A percentile compares a stretch with the other conserved stretches of the same genome.
Conservation (phyloP, 2,888 invertebrate genomes). For the Epirrita christyi region DNA sequence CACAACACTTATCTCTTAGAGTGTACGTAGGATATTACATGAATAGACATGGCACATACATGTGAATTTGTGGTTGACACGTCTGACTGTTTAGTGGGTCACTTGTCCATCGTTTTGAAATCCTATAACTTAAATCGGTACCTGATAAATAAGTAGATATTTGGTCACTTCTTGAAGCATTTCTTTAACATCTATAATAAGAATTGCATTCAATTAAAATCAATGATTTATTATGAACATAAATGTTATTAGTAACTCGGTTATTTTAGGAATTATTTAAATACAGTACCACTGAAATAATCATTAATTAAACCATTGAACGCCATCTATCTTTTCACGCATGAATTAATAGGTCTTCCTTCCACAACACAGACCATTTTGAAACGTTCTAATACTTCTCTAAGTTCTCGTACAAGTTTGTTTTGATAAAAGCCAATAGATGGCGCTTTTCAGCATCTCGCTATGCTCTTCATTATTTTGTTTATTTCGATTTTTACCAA, state of each 20-base stretch:
- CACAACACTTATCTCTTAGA: conserved; percentile 19
- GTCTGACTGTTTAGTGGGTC: conserved; percentile 33
- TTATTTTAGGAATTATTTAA: too few relatives aligned
- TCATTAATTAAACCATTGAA: neutral
- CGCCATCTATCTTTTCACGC: neutral
- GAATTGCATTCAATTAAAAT: neutral
- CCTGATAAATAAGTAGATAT: neutral
- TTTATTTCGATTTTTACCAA: too few relatives aligned
- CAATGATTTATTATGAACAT: neutral
- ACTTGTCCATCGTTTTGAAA: conserved; percentile 23
- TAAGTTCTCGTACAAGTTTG: neutral
- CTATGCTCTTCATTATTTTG: too few relatives aligned
- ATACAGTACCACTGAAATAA: neutral
- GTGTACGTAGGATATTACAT: conserved; percentile 52
- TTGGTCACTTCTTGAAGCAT: conserved; percentile 7
- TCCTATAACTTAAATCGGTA: neutral
- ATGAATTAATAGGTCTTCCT: neutral
- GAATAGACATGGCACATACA: conserved; percentile 52
- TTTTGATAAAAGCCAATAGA: neutral
- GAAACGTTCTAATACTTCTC: neutral
- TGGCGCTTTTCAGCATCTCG: neutral
- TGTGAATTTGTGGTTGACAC: conserved; percentile 58
- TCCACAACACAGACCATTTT: neutral
- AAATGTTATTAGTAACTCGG: too few relatives aligned
- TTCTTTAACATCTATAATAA: neutral